A percentile compares a stretch with the other conserved stretches of the same genome.
phyloP scores from a whole-genome alignment of 2,113 vertebrate genomes.

The Tachysurus vachellii region DNA sequence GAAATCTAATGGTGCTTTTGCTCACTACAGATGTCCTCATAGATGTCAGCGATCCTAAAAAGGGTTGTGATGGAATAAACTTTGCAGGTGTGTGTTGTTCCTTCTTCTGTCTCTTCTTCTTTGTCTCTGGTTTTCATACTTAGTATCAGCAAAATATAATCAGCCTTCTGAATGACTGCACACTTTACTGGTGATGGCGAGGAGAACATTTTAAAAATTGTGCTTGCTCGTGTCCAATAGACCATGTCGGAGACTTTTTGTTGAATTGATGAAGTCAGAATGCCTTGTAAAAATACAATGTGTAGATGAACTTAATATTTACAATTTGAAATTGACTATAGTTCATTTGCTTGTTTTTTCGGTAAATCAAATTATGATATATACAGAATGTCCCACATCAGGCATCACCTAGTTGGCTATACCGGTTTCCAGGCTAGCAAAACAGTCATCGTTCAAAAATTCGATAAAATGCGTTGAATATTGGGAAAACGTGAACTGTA shows the following conservation, averaged over 20 bases:
- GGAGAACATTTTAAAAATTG: slow-evolving; percentile 71
- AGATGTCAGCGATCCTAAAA: slow-evolving; percentile 58
- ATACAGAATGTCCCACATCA: slow-evolving; percentile 28
- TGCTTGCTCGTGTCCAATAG: slow-evolving; percentile 59
- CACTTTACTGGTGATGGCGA: slow-evolving; percentile 77
- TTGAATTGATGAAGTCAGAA: slow-evolving; percentile 21
- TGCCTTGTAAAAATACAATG: slow-evolving; percentile 1
- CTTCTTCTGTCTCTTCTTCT: slow-evolving; percentile 29
- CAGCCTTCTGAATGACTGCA: slow-evolving; percentile 70
- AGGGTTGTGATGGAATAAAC: slow-evolving; percentile 72
- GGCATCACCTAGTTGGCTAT: slow-evolving; percentile 34
- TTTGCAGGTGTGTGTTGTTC: slow-evolving; percentile 63
- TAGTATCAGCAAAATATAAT: slow-evolving; percentile 68
- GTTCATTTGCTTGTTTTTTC: neutral
- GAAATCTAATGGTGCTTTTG: slow-evolving; percentile 72
- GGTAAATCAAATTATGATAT: slow-evolving; percentile 24
- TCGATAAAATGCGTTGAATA: neutral
- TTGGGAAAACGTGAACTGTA: slow-evolving; percentile 2
- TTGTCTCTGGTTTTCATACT: slow-evolving; percentile 56
- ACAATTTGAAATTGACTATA: slow-evolving; percentile 5
- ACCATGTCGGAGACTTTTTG: slow-evolving; percentile 53
- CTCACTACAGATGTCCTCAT: slow-evolving; percentile 54
- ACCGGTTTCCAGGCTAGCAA: slow-evolving; percentile 28
- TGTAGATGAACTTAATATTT: slow-evolving; percentile 27
- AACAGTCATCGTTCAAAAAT: slow-evolving; percentile 33